Conservation (phyloP, 2,113 vertebrate species). For the Turnix velox region DNA sequence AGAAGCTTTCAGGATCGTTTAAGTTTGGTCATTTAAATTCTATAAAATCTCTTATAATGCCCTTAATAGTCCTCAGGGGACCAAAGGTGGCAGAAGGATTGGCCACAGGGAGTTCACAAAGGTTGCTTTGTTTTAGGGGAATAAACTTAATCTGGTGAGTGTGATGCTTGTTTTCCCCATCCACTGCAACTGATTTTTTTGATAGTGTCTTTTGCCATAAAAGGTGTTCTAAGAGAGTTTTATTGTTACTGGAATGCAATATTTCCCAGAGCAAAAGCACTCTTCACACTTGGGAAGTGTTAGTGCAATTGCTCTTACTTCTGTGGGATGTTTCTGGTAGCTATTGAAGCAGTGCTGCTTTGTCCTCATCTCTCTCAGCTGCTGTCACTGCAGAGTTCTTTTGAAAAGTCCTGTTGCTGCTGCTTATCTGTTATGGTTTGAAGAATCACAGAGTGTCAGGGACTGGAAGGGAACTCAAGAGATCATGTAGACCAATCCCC, state of each 20-base stretch:
- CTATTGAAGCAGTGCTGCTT: neutral
- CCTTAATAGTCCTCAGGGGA: neutral
- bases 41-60: neutral
- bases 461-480: too few species aligned
- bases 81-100: neutral
- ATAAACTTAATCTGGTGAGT: neutral
- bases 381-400: neutral
- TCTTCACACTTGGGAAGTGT: neutral
- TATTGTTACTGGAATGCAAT: neutral
- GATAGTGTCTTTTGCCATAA: neutral
- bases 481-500: too few species aligned
- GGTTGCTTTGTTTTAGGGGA: neutral
- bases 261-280: neutral
- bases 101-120: neutral
- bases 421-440: neutral
- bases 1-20: neutral
- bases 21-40: neutral
- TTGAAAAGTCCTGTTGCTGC: neutral
- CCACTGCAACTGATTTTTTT: neutral
- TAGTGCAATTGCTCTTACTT: neutral
- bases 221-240: neutral
- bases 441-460: too few species aligned
- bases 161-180: neutral
- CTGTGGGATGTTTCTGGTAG: rapidly evolving
- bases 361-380: neutral